Evolutionary conservation across 2,113 vertebrate species (phyloP).

Genomic region (Artemisiospiza belli): DNA sequence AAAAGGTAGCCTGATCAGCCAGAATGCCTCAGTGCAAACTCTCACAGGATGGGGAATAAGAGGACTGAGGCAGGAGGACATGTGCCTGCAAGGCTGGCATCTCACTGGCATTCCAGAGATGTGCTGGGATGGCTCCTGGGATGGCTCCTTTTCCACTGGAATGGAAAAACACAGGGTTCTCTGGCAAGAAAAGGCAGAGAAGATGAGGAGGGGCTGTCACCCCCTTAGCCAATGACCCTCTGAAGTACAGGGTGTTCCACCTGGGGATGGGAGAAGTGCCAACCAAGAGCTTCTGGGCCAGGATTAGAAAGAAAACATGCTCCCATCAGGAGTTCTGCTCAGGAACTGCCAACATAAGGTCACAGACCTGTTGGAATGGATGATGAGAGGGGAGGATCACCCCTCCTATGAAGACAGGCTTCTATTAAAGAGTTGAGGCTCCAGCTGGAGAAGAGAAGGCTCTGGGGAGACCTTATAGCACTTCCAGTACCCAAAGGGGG

Average conservation of each 20-base stretch:
- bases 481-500: neutral
- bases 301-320: neutral
- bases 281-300: fast-evolving
- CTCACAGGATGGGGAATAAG: neutral
- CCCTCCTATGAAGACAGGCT: neutral
- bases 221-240: neutral
- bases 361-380: neutral
- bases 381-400: neutral
- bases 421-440: neutral
- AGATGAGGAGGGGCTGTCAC: fast-evolving
- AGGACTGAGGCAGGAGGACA: neutral
- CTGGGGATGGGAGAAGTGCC: neutral
- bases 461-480: neutral
- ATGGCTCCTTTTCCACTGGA: too few species aligned
- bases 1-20: neutral
- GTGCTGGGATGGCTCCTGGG: neutral
- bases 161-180: too few species aligned
- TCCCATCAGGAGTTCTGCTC: too few species aligned
- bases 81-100: neutral
- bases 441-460: neutral
- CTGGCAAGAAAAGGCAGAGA: neutral
- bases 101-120: neutral
- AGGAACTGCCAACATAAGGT: neutral
- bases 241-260: neutral
- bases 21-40: neutral